Percentiles rank a stretch among this genome's conserved stretches.
Conservation (phyloP, 2,113 vertebrate species). For the Leptodactylus fuscus region DNA sequence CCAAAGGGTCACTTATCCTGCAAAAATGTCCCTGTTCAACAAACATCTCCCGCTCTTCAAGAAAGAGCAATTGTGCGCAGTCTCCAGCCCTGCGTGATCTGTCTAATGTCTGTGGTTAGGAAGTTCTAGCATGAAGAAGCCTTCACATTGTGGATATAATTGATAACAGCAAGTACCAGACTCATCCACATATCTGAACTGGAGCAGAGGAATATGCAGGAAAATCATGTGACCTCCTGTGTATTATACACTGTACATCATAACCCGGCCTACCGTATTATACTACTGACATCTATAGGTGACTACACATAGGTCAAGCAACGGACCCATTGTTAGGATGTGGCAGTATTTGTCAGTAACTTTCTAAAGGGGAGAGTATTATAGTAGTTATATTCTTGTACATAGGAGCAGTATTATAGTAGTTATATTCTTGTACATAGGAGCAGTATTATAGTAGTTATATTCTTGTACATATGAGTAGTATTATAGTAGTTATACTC, state of each 20-base stretch:
- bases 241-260: not conserved
- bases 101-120: conserved; percentile 3
- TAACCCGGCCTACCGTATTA: not conserved
- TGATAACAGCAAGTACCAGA: not conserved
- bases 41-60: not conserved
- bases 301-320: not conserved
- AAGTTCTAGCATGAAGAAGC: conserved; percentile 4
- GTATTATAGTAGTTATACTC: not conserved
- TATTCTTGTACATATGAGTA: not conserved
- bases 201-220: not conserved
- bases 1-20: conserved; percentile 7
- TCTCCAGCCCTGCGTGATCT: conserved; percentile 10
- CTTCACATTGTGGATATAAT: not conserved
- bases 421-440: conserved; percentile 8
- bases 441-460: conserved; percentile 4
- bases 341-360: too few relatives aligned
- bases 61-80: not conserved
- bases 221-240: not conserved
- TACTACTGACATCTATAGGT: not conserved
- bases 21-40: conserved; percentile 3
- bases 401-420: conserved; percentile 16
- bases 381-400: conserved; percentile 16
- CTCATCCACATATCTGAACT: not conserved
- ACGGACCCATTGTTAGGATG: too few relatives aligned
- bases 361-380: not conserved